Evolutionary conservation across 2,113 vertebrate genomes (phyloP).

Genomic region (Melierax canorus): DNA sequence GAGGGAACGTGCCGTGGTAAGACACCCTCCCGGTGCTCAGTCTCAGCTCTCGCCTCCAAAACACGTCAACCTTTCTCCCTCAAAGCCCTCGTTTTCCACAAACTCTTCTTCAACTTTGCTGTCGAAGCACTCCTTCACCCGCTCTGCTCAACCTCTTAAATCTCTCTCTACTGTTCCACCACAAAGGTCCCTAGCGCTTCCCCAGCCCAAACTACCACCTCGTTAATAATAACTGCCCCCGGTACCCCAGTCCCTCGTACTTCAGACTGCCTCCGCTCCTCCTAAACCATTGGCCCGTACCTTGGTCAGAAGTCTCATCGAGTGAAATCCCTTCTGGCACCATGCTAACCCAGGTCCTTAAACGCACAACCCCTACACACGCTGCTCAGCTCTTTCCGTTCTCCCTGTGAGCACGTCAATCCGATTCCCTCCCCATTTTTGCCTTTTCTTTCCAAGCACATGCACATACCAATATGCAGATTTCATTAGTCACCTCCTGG

Average conservation of each 20-base stretch:
- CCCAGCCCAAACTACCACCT: neutral
- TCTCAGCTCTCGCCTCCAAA: neutral
- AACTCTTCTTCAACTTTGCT: neutral
- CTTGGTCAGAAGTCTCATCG: fast-evolving
- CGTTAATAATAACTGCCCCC: too few species aligned
- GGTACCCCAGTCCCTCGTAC: neutral
- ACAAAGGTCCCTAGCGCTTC: neutral
- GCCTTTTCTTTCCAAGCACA: neutral
- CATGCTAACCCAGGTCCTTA: neutral
- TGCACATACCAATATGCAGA: neutral
- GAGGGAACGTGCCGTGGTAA: neutral
- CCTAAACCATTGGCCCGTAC: neutral
- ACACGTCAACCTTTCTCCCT: neutral
- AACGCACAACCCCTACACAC: neutral
- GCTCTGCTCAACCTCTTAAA: neutral
- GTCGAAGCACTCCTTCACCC: neutral
- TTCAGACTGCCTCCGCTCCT: neutral
- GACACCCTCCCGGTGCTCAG: neutral
- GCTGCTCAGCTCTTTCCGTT: neutral
- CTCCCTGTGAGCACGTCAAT: neutral
- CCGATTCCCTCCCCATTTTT: neutral
- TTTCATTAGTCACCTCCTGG: neutral
- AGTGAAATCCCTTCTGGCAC: neutral
- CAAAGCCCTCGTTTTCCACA: neutral
- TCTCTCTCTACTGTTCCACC: neutral